Evolutionary conservation across 2,113 vertebrate genomes (phyloP).

Genomic region (Neopipo cinnamomea): DNA sequence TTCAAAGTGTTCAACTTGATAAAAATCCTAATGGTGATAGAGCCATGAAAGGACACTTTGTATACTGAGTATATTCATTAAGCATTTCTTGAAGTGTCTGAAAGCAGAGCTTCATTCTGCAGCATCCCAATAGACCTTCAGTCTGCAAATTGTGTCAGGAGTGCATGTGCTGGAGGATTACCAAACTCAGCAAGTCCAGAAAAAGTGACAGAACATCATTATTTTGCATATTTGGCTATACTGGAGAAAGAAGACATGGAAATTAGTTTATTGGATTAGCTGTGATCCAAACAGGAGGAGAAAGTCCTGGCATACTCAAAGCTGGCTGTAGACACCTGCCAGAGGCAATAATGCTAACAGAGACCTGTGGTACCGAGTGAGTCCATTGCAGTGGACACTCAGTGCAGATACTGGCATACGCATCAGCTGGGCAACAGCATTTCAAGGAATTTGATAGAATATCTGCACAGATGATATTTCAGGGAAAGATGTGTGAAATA

Average conservation of each 20-base stretch:
- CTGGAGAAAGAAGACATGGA: neutral
- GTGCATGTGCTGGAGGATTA: neutral
- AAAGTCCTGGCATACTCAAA: neutral
- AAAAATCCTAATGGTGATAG: neutral
- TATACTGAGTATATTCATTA: neutral
- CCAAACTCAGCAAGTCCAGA: neutral
- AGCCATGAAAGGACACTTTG: neutral
- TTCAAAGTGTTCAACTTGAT: neutral
- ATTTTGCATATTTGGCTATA: neutral
- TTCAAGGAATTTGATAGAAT: neutral
- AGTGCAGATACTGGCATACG: neutral
- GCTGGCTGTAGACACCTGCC: neutral
- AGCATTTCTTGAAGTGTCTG: neutral
- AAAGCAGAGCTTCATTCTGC: neutral
- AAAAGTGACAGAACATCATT: neutral
- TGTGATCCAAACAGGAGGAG: neutral
- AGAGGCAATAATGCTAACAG: neutral
- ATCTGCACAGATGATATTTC: neutral
- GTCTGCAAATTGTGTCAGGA: neutral
- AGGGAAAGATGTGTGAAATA: neutral
- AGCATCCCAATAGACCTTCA: neutral
- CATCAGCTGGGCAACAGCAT: neutral
- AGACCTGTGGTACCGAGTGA: neutral
- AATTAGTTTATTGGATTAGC: neutral
- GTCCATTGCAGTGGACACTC: neutral